Evolutionary conservation across 2,113 vertebrate genomes (phyloP), one percentile per base, ranked within the genome.

Genomic region (Rynchops niger): DNA sequence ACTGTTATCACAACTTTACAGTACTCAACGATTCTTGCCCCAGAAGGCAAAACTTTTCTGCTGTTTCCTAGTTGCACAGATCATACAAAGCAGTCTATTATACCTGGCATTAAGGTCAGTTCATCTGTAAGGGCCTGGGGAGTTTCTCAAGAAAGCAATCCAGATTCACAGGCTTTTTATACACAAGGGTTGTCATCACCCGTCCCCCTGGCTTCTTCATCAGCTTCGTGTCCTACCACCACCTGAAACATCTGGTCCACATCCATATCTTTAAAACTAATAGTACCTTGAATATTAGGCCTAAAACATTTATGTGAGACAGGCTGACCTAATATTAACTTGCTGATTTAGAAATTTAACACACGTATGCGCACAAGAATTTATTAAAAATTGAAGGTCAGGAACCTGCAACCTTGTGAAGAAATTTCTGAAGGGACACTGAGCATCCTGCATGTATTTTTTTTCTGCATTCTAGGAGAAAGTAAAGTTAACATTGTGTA

Each of bases 331-430:
- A 16, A 36, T 15, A 47, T 22, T 78, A 45, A 50, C 58, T 42
- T 49, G 36, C 9, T 78, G 45, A 61, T 70, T 38, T 61, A 50
- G 19, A 53, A 42, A 56, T 82, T 26, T 49, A 16, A 32, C 22
- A 49, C n/a, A 71, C 0, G 1, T 26, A 22, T 8, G 4, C 1
- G 0, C 53, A 45, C 38, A 73, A 55, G 15, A 42, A 78, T 43
- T 45, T 40, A 38, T 20, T 62, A 76, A 72, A 83, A 87, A 25
- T 5, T 23, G 32, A 82, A 50, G 65, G 40, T 50, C 12, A 14
- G 27, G 47, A 92, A 72, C 12, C 10, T 74, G 17, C 27, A 83
- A 56, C 17, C 29, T 72, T 82, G 62, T 29, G 21, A 83, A 66
- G 36, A 36, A 22, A 56, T 61, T 82, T 74, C 59, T 74, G 72